phyloP scores from a whole-genome alignment of 2,113 vertebrate species.

The Eublepharis macularius region DNA sequence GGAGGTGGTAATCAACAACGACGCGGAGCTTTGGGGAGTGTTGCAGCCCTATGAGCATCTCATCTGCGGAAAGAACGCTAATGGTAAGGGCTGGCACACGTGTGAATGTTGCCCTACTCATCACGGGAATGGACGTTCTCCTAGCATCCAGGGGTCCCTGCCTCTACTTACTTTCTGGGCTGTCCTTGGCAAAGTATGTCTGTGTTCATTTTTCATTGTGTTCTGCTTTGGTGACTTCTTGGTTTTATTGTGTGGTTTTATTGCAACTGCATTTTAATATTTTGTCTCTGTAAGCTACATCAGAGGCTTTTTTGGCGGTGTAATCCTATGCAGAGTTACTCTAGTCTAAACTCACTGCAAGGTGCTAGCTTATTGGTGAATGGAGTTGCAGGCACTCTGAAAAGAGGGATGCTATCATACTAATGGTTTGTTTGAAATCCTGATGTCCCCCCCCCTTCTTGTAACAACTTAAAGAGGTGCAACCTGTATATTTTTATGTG shows the following conservation, averaged over 20 bases:
- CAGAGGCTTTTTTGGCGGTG: not conserved
- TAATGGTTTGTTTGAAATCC: not conserved
- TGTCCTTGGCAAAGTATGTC: not conserved
- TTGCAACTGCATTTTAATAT: too few species aligned
- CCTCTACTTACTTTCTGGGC: too few species aligned
- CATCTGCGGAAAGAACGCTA: conserved; percentile 97
- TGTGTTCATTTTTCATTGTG: not conserved
- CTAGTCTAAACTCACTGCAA: too few species aligned
- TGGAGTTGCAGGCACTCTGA: not conserved
- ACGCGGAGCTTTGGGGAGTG: conserved; percentile 96
- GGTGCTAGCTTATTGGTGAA: too few species aligned
- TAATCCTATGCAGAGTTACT: too few species aligned
- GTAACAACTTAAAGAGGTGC: not conserved
- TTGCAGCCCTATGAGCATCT: conserved; percentile 96
- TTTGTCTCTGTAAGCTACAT: not conserved
- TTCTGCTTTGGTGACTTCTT: too few species aligned
- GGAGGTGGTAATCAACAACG: conserved; percentile 94
- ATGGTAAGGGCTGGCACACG: conserved; percentile 77
- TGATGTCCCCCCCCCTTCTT: too few species aligned
- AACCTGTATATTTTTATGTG: too few species aligned
- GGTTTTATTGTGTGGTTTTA: not conserved
- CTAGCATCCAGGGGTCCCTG: not conserved
- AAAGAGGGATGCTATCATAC: not conserved
- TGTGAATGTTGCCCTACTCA: fast-evolving
- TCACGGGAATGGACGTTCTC: not conserved